Evolutionary conservation across 2,888 invertebrate genomes (phyloP).

Genomic region (Nymphalis c-album): DNA sequence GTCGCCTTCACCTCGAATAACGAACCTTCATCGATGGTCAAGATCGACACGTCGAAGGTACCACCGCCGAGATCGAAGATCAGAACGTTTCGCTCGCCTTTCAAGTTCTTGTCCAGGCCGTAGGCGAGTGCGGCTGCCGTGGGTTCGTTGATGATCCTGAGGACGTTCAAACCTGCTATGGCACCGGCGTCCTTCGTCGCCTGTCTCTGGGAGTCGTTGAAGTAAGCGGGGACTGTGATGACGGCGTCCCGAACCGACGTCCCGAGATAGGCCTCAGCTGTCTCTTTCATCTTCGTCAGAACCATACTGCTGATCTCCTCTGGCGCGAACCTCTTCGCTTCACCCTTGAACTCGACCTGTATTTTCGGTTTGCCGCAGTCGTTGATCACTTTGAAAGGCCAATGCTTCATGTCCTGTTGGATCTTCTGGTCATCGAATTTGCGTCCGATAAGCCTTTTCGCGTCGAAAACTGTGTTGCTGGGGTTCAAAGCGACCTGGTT

Average conservation of each 20-base stretch:
- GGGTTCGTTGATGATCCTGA: conserved; percentile 94
- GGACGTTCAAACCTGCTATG: conserved; percentile 92
- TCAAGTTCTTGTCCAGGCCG: conserved; percentile 88
- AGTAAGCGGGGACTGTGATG: conserved; percentile 90
- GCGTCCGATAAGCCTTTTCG: conserved; percentile 91
- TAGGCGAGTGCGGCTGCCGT: conserved; percentile 93
- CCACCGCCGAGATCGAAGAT: conserved; percentile 91
- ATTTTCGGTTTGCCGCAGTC: conserved; percentile 86
- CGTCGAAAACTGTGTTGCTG: conserved; percentile 86
- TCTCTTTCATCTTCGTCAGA: conserved; percentile 90
- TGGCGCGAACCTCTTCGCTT: conserved; percentile 83
- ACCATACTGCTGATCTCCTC: conserved; percentile 90
- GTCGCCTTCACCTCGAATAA: conserved; percentile 90
- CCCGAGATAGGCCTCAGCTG: conserved; percentile 87
- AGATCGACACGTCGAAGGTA: conserved; percentile 95
- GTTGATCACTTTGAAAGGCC: conserved; percentile 89
- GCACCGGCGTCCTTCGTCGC: conserved; percentile 94
- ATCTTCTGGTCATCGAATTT: conserved; percentile 87
- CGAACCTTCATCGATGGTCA: conserved; percentile 93
- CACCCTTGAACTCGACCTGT: conserved; percentile 84
- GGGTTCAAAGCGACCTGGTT: conserved; percentile 88
- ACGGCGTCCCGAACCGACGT: conserved; percentile 85
- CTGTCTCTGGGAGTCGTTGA: conserved; percentile 88
- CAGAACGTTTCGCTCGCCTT: conserved; percentile 87
- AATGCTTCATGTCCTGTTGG: conserved; percentile 90